phyloP scores from a whole-genome alignment of 1,140 invertebrate species.

The Cecropterus lyciades region DNA sequence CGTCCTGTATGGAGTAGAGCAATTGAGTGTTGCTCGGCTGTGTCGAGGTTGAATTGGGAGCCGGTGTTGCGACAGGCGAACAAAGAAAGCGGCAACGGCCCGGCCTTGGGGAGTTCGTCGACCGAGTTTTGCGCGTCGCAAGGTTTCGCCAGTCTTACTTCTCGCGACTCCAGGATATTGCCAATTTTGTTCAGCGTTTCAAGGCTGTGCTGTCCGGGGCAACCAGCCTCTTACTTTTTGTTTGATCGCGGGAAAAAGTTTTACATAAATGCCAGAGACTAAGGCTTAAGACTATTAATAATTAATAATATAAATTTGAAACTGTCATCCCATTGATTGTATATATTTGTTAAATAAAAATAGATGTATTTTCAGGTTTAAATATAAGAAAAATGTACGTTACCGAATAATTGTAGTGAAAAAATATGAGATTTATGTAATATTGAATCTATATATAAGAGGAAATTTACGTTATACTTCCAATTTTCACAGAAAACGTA shows the following conservation, averaged over 20 bases:
- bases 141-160: conserved; percentile 82
- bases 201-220: conserved; percentile 69
- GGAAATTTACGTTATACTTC: too few species aligned
- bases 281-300: too few species aligned
- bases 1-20: conserved; percentile 20
- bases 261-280: not conserved
- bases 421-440: too few species aligned
- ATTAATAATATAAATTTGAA: too few species aligned
- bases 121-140: conserved; percentile 81
- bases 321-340: too few species aligned
- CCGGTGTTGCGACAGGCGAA: conserved; percentile 74
- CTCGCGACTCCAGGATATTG: conserved; percentile 82
- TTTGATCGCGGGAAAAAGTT: conserved; percentile 38
- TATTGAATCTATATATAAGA: too few species aligned
- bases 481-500: too few species aligned
- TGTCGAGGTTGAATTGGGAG: conserved; percentile 65
- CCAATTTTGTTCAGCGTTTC: conserved; percentile 76
- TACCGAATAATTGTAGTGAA: too few species aligned
- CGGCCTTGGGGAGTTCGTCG: conserved; percentile 80
- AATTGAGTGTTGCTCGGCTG: conserved; percentile 43
- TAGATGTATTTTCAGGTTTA: too few species aligned
- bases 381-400: too few species aligned
- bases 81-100: conserved; percentile 78
- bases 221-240: conserved; percentile 72
- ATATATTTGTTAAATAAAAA: too few species aligned